Evolutionary conservation across 2,113 vertebrate species (phyloP).

Genomic region (Stegostoma tigrinum): DNA sequence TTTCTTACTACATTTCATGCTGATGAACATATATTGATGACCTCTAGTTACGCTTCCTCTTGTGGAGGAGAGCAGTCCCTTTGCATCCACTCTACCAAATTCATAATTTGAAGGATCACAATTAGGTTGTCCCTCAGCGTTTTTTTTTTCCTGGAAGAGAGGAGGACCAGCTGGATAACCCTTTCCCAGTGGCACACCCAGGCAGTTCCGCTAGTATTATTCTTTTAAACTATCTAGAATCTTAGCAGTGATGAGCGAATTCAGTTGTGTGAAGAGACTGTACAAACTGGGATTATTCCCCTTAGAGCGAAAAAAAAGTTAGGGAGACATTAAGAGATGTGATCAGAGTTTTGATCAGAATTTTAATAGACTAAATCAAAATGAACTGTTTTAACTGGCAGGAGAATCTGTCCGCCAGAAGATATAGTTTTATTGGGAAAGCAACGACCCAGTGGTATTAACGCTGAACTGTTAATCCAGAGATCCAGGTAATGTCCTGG

Average conservation of each 20-base stretch:
- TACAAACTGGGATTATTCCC: not conserved
- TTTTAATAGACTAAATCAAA: not conserved
- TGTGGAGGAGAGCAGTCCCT: not conserved
- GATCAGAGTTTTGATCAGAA: not conserved
- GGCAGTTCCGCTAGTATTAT: not conserved
- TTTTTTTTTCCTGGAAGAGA: no score
- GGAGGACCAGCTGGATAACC: not conserved
- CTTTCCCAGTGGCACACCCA: not conserved
- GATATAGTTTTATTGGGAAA: not conserved
- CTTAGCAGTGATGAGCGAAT: not conserved
- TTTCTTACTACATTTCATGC: not conserved
- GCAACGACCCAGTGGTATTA: no score
- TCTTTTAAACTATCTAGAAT: not conserved
- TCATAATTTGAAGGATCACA: not conserved
- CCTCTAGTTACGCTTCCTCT: not conserved
- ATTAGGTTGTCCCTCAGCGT: not conserved
- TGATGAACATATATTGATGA: not conserved
- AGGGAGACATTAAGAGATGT: not conserved
- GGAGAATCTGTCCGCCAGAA: not conserved
- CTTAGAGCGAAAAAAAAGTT: not conserved
- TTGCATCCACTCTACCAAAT: not conserved
- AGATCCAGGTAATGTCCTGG: no score
- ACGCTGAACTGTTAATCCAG: no score
- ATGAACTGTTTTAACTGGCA: not conserved
- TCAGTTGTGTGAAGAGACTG: not conserved